Evolutionary conservation across 1,140 invertebrate genomes (phyloP).

Genomic region (Mya arenaria): DNA sequence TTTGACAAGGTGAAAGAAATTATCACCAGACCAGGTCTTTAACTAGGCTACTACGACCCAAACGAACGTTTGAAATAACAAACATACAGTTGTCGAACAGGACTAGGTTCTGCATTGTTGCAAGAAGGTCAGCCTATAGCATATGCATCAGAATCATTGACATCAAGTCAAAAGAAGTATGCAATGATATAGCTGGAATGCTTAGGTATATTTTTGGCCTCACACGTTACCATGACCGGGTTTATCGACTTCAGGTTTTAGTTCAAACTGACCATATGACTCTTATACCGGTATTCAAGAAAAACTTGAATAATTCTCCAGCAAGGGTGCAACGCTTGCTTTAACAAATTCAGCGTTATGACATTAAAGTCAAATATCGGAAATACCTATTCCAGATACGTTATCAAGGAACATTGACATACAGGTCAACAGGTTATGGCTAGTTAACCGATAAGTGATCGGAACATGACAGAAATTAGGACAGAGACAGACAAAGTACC

Average conservation of each 20-base stretch:
- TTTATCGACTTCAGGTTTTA: not conserved
- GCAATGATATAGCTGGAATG: not conserved
- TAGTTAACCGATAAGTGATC: not conserved
- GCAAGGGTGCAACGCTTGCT: conserved; percentile 55
- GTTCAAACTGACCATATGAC: not conserved
- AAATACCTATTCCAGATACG: conserved; percentile 77
- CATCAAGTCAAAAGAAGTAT: not conserved
- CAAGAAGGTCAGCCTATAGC: not conserved
- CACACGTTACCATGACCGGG: no score
- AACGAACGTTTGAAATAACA: not conserved
- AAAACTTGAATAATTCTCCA: conserved; percentile 41
- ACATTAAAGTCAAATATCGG: conserved; percentile 72
- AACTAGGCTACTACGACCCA: not conserved
- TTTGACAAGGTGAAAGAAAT: not conserved
- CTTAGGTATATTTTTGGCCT: not conserved
- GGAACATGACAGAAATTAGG: not conserved
- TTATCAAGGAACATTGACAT: conserved; percentile 52
- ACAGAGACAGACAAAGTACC: not conserved
- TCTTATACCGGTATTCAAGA: conserved; percentile 8
- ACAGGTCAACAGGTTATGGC: not conserved
- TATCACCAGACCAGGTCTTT: not conserved
- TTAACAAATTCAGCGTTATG: conserved; percentile 78
- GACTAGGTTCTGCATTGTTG: conserved; percentile 67
- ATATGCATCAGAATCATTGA: conserved; percentile 3
- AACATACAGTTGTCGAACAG: not conserved